Base-by-base conservation (phyloP, 2,113 vertebrate species). In the Pseudorasbora parva region DNA sequence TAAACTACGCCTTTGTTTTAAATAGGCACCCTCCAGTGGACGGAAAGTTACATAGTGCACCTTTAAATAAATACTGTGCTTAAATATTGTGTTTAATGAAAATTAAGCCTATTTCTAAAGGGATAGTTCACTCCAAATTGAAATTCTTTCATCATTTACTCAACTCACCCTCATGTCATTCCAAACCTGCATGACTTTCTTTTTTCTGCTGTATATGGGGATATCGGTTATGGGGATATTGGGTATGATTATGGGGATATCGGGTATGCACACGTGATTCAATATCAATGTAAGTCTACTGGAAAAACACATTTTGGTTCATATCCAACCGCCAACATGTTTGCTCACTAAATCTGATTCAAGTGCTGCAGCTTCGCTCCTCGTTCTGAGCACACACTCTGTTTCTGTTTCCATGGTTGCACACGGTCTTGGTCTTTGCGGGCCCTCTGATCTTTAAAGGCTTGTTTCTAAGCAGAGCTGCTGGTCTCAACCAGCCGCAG, bases 391-490 rank as follows among this genome's bases (percentile, higher is more conserved):
- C 33, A 59, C 74, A 57, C 56, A 15, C 54, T 77, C 54, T 15
- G 74, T 77, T 62, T 77, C 54, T 15, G 74, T 77, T 62, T 33
- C 69, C 15, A 54, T 64, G 57, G 71, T n/a, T 30, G 41, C 71
- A 37, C 14, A 7, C 37, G 71, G 81, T 75, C 47, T 56, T 19
- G 64, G 21, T n/a, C 69, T 74, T 27, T 72, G 23, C 1, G 21
- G 23, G 23, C 27, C 33, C 43, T 62, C 56, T 23, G 41, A 49
- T 83, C 72, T 83, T 56, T 68, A 27, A 76, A 66, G 71, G 2
- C 14, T 2, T 12, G 45, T 57, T 41, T 66, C 59, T 45, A 76
- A 64, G 71, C 21, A 41, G 57, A 54, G 57, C 71, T 64, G 27
- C 30, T 19, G 66, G 66, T 51, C 64, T 72, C 8, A 54, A 9